A percentile compares a stretch with the other conserved stretches of the same genome.
Evolutionary conservation across 2,888 invertebrate species (phyloP).

Genomic region (Phymatocera aterrima): DNA sequence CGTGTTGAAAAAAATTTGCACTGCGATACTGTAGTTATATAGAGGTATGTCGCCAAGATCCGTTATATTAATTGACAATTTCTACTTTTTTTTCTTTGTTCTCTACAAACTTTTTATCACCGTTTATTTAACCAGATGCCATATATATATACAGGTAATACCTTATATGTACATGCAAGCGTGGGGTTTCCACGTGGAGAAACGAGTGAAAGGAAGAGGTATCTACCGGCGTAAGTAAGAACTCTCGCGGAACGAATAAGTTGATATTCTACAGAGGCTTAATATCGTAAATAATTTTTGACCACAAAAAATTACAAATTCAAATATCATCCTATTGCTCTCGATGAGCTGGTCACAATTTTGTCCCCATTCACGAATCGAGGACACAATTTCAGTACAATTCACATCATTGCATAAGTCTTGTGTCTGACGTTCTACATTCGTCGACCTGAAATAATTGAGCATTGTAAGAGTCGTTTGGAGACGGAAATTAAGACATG

Average conservation of each 20-base stretch:
- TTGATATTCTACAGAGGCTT: neutral
- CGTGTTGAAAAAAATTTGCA: neutral
- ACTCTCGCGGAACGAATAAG: slow-evolving; percentile 12
- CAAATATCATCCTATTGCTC: neutral
- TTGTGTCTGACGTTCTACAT: neutral
- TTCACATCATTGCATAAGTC: too few relatives aligned
- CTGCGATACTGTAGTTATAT: neutral
- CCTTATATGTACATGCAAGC: neutral
- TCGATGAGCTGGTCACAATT: neutral
- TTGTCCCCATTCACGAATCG: too few relatives aligned
- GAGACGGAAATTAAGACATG: neutral
- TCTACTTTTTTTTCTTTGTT: neutral
- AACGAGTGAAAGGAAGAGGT: slow-evolving; percentile 42
- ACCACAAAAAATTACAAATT: neutral
- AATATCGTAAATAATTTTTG: neutral
- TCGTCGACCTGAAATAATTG: neutral
- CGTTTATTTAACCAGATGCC: slow-evolving; percentile 41
- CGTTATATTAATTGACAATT: slow-evolving; percentile 11
- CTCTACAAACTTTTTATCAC: slow-evolving; percentile 21
- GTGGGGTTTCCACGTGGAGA: neutral
- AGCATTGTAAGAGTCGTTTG: neutral
- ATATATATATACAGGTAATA: neutral
- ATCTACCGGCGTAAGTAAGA: slow-evolving; percentile 36
- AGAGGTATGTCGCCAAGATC: neutral
- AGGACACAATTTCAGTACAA: too few relatives aligned